Base-by-base conservation (phyloP, 1,140 invertebrate genomes). In the Sycophaga agraensis region DNA sequence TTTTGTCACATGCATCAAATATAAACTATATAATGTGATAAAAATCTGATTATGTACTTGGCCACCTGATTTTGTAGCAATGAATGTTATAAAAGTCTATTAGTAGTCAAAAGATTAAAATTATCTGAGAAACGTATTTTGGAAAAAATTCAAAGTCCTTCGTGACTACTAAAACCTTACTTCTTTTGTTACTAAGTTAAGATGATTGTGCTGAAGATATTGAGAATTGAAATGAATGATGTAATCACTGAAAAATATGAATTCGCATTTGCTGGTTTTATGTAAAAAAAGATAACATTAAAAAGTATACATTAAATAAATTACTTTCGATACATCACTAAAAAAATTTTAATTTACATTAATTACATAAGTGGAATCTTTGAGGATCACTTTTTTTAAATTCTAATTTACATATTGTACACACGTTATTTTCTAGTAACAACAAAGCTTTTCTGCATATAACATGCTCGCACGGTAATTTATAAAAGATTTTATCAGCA, bases 391-490 rank as follows among this genome's bases (percentile, higher is more conserved):
- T 66, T 9, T 37, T 68, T 35, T 63, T 67, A 53, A 72, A 78
- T 58, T 42, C 11, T 39, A 21, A 14, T 21, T 63, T 62, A 67
- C 78, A 80, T 21, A 26, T 53, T n/a, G 46, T 56, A 62, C 77
- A 79, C 26, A 63, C 60, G 7, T 64, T 65, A 45, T 69, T 65
- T 45, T 66, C 24, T 26, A 57, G 59, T n/a, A 65, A 67, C 22
- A 69, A 60, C 60, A 80, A 63, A 19, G 68, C 24, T 64, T 75
- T 75, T 37, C 78, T 73, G 64, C 82, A 83, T 35, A 80, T 42
- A 9, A 79, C 58, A 69, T 82, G 81, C 31, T 75, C 60, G 62
- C 81, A 83, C 37, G 81, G 81, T 11, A 83, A 66, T 64, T 64
- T 70, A 68, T 81, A 83, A 56, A 81, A 65, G 54, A 75, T 68